Evolutionary conservation across 2,888 invertebrate species (phyloP).

Genomic region (Meganola albula): DNA sequence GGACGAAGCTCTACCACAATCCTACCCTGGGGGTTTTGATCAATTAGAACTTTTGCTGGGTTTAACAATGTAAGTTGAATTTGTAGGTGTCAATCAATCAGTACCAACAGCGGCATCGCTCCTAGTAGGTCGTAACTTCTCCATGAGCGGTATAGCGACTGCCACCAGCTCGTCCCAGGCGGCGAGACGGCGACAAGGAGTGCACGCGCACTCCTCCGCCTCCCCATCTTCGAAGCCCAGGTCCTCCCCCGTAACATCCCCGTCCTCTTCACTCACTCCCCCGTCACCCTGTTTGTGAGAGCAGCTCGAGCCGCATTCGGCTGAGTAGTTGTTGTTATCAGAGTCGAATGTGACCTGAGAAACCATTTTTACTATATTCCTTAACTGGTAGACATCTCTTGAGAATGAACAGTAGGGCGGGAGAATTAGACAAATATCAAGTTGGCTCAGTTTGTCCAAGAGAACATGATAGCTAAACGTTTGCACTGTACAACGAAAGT

Average conservation of each 20-base stretch:
- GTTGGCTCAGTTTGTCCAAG: no score
- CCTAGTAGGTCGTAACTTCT: constrained; percentile 73
- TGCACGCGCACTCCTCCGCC: constrained; percentile 55
- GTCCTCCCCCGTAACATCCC: constrained; percentile 52
- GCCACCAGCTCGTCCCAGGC: constrained; percentile 87
- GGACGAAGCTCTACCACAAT: no score
- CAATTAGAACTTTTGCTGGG: no score
- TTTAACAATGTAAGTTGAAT: no score
- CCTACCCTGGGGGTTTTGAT: no score
- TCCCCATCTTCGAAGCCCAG: constrained; percentile 64
- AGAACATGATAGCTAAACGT: no score
- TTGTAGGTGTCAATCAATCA: no score
- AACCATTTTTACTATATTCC: no score
- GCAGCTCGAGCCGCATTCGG: constrained; percentile 17
- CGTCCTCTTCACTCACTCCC: constrained; percentile 16
- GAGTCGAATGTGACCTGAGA: constrained; percentile 57
- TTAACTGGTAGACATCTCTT: no score
- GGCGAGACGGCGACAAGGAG: constrained; percentile 53
- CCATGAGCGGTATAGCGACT: constrained; percentile 85
- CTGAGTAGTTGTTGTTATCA: constrained; percentile 43
- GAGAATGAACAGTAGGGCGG: no score
- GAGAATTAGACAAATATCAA: no score
- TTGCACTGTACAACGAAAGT: no score
- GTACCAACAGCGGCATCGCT: constrained; percentile 65
- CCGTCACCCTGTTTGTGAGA: constrained; percentile 6